These are phyloP conservation scores for Bibio marci DNA, from an alignment of 2,888 invertebrate genomes.

Conservation along the genomic window DNA sequence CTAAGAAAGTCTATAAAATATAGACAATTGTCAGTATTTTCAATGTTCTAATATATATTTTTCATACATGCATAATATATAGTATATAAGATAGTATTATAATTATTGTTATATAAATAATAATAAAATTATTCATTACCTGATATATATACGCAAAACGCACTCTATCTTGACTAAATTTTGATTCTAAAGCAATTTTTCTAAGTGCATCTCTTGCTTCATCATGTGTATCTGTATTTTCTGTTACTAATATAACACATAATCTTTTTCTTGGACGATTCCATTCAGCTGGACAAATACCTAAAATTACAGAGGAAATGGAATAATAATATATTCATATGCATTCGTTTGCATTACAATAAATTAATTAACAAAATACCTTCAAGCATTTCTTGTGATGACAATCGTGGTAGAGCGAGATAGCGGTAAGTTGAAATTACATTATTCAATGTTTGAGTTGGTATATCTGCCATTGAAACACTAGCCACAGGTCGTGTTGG, in stretches of 20 bases:
- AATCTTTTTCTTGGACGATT: conserved; percentile 54
- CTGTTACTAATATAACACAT: conserved; percentile 65
- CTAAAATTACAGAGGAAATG: conserved; percentile 9
- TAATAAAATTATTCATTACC: conserved; percentile 30
- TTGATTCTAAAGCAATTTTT: conserved; percentile 49
- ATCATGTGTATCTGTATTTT: conserved; percentile 32
- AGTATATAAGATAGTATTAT: too few relatives aligned
- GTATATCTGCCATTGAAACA: conserved; percentile 78
- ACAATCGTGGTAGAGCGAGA: conserved; percentile 71
- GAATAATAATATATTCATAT: conserved; percentile 1
- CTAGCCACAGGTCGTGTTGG: conserved; percentile 63
- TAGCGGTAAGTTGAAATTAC: conserved; percentile 79
- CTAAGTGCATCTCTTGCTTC: conserved; percentile 46
- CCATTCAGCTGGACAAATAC: conserved; percentile 77
- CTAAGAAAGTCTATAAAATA: too few relatives aligned
- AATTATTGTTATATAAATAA: background rate
- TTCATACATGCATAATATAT: too few relatives aligned
- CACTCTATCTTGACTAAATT: conserved; percentile 48
- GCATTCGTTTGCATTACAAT: too few relatives aligned
- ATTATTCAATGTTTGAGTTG: conserved; percentile 72
- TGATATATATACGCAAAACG: conserved; percentile 79
- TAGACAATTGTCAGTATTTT: too few relatives aligned
- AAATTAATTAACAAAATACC: too few relatives aligned
- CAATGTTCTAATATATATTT: too few relatives aligned
- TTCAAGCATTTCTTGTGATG: conserved; percentile 60